A percentile compares a stretch with the other conserved stretches of the same genome.
Conservation (phyloP, 1,140 invertebrate genomes). For the Mamestra configurata region DNA sequence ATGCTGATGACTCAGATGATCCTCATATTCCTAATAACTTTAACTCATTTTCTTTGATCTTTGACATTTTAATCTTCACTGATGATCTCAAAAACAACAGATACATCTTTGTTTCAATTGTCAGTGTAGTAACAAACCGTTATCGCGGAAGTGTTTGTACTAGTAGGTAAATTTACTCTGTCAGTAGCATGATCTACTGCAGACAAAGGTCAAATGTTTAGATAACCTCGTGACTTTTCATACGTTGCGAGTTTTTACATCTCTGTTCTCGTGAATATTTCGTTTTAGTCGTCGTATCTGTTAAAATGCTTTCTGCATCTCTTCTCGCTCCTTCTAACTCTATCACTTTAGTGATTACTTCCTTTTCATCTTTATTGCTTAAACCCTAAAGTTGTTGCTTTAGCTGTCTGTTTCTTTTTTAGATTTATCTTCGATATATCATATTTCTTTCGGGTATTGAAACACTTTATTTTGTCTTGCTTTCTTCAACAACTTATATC, state of each 20-base stretch:
- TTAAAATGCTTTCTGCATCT: neutral
- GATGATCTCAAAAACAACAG: slow-evolving; percentile 4
- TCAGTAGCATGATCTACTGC: slow-evolving; percentile 52
- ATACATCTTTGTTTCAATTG: slow-evolving; percentile 5
- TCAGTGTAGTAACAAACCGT: slow-evolving; percentile 5
- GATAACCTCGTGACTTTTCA: slow-evolving; percentile 57
- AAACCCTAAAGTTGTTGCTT: neutral
- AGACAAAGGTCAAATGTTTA: slow-evolving; percentile 59
- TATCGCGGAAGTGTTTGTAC: slow-evolving; percentile 47
- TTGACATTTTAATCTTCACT: neutral
- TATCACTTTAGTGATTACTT: neutral
- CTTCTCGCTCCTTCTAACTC: neutral
- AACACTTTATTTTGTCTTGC: slow-evolving; percentile 1
- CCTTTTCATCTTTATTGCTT: neutral
- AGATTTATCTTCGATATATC: neutral
- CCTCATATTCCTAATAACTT: neutral
- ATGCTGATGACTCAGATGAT: neutral
- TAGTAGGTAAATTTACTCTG: slow-evolving; percentile 44
- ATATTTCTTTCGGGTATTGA: neutral
- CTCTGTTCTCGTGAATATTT: neutral
- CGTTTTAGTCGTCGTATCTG: neutral
- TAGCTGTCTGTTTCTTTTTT: neutral
- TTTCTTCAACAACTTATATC: slow-evolving; percentile 43
- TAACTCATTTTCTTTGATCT: neutral
- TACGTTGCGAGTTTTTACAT: neutral